A percentile compares a stretch with the other conserved stretches of the same genome.
Conservation (phyloP, 1,140 invertebrate species). For the Aphelenchoides fujianensis region DNA sequence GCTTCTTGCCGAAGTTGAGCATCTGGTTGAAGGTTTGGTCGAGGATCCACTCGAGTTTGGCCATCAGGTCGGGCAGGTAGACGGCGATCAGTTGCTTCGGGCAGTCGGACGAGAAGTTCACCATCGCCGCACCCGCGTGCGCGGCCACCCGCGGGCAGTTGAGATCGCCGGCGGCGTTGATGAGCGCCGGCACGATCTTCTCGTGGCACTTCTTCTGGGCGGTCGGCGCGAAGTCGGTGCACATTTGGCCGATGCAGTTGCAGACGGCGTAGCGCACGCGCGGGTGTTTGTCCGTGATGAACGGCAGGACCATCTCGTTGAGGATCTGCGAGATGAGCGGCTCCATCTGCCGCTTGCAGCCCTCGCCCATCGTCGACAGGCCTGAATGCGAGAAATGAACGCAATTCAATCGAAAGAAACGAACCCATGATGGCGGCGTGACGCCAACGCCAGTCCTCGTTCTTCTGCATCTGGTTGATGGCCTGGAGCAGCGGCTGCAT, state of each 20-base stretch:
- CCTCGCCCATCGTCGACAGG: conserved; percentile 85
- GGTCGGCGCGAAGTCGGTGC: conserved; percentile 90
- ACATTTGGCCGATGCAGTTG: conserved; percentile 98
- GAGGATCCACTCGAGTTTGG: conserved; percentile 83
- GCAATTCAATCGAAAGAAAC: too few relatives aligned
- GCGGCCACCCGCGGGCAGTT: conserved; percentile 85
- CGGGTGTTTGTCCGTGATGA: conserved; percentile 81
- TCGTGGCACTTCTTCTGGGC: conserved; percentile 98
- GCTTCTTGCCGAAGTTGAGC: conserved; percentile 84
- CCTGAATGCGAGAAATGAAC: conserved; percentile 63
- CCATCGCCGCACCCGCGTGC: conserved; percentile 79
- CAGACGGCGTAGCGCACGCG: conserved; percentile 92
- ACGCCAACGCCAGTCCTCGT: not conserved
- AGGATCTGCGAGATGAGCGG: conserved; percentile 83
- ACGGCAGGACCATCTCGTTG: conserved; percentile 77
- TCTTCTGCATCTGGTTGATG: conserved; percentile 17
- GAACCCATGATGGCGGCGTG: not conserved
- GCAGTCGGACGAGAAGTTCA: conserved; percentile 98
- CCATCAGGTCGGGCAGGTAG: conserved; percentile 85
- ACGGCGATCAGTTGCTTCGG: conserved; percentile 83
- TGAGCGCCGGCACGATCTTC: conserved; percentile 81
- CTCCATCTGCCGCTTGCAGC: conserved; percentile 73
- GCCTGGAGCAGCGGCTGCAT: conserved; percentile 68
- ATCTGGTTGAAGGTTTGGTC: conserved; percentile 85
- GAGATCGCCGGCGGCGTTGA: conserved; percentile 85